Evolutionary conservation across 2,113 vertebrate species (phyloP), one percentile per base, ranked within the genome.

Genomic region (Tautogolabrus adspersus): DNA sequence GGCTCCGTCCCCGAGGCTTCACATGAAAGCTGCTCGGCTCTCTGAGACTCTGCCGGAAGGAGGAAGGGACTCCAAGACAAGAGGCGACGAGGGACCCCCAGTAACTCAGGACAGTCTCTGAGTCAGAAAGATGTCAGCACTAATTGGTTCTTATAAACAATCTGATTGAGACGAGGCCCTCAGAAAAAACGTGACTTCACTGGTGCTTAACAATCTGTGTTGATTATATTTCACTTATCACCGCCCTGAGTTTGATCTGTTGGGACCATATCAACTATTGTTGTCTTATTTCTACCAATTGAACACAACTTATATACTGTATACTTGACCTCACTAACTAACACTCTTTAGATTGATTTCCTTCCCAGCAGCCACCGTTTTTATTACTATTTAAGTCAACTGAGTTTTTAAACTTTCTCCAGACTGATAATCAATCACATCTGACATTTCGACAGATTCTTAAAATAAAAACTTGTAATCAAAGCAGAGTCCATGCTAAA

Each of bases 1-100:
- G 61, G 65, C 70, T 56, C 47, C 30, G 49, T 92, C 87, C 87
- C 83, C 23, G 34, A 90, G 82, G 88, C 79, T 54, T 82, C 77
- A 77, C 83, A 77, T 86, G 81, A 91, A 91, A 83, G 87, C 68
- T 60, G 65, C 52, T 63, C 47, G 0, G 46, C 68, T 83, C 66
- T 51, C 54, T 16, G 59, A 77, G 73, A 83, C 8, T 47, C 64
- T 72, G 69, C 67, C 51, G 55, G 61, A 80, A 87, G 65, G 62
- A 64, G 68, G 57, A 42, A 16, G 77, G 30, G 60, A 69, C 63
- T 80, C 34, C 0, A 21, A 76, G 82, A 85, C n/a, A 15, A 81
- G 63, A 71, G 83, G 69, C 64, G 77, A 76, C n/a, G n/a, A 40
- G 67, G 78, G 72, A 62, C 55, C 82, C 46, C 40, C 6, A 52